Evolutionary conservation across 2,888 invertebrate species (phyloP).

Genomic region (Carcina quercana): DNA sequence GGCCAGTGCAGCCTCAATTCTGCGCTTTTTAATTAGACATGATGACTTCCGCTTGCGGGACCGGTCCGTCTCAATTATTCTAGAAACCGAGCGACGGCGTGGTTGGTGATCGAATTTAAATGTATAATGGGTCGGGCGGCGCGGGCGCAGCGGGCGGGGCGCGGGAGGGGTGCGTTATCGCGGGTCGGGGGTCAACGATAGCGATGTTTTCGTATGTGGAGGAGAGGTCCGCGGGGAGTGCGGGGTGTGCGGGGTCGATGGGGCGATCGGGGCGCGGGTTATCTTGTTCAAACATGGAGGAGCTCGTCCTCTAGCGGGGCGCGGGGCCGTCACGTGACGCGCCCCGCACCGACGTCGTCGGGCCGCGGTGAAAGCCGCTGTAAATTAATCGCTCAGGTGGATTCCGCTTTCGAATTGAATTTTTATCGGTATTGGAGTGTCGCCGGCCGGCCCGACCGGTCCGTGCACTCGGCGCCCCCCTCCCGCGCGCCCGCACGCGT

Average conservation of each 20-base stretch:
- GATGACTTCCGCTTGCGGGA: constrained; percentile 26
- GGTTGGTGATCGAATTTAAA: no score
- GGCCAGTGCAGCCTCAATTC: constrained; percentile 33
- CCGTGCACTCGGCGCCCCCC: constrained; percentile 56
- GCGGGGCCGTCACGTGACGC: constrained; percentile 4
- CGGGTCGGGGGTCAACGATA: constrained; percentile 25
- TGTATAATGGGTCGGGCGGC: no score
- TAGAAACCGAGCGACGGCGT: constrained; percentile 14
- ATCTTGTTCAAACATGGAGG: no score
- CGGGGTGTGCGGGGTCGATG: constrained; percentile 17
- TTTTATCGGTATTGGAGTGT: constrained; percentile 52
- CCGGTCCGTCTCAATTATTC: constrained; percentile 14
- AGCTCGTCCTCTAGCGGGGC: no score
- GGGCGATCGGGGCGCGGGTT: constrained; percentile 1
- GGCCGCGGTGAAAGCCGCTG: constrained; percentile 55
- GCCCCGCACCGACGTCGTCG: no score
- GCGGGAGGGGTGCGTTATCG: no score
- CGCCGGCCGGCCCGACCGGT: constrained; percentile 57
- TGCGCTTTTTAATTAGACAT: constrained; percentile 33
- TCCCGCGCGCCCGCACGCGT: no score
- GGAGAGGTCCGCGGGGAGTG: constrained; percentile 17
- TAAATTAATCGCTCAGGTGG: constrained; percentile 60
- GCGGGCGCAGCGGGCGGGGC: background rate
- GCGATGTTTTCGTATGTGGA: constrained; percentile 22
- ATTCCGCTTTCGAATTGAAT: constrained; percentile 67